Evolutionary conservation across 2,797 vertebrate species (phyloP), one percentile per base, ranked within the genome.

Genomic region (Rallus crepitans): DNA sequence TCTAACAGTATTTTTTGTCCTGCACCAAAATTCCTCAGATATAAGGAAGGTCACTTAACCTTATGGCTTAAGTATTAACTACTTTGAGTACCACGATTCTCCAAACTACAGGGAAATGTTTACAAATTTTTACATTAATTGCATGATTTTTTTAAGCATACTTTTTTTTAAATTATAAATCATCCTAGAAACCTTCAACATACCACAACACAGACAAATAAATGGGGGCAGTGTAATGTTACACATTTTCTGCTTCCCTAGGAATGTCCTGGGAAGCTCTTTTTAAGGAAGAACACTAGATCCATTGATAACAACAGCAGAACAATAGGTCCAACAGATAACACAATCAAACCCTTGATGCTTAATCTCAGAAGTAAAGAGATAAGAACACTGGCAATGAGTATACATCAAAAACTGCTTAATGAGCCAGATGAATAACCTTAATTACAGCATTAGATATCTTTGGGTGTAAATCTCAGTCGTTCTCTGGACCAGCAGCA

Each of bases 371-470:
- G 68, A 77, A 89, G 35, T 39, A 79, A 89, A 87, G 52, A 40
- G 30, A 2, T 19, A 82, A 65, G 68, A 94, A 82, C 47, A 64
- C 10, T 70, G 64, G 45, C 60, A 85, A 47, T 35, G 18, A 83
- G 11, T 31, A 78, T 13, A 77, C 18, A 70, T 82, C 42, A 92
- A 82, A 79, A 73, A 45, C 48, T 87, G 71, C 55, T 69, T 78
- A 95, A 96, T 82, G 60, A 94, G 71, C 55, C 50, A 57, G 82
- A 86, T 57, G 4, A 95, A 87, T 89, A 86, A 92, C 60, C 42
- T 90, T 94, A 96, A 94, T 94, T 85, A 89, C 55, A 60, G 31
- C 31, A 89, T 91, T 77, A 93, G 48, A 73, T 35, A 45, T 84
- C 60, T 68, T 70, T 72, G 64, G 20, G 14, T 39, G 68, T 82